Evolutionary conservation across 2,888 invertebrate genomes (phyloP).

Genomic region (Galerucella calmariensis): DNA sequence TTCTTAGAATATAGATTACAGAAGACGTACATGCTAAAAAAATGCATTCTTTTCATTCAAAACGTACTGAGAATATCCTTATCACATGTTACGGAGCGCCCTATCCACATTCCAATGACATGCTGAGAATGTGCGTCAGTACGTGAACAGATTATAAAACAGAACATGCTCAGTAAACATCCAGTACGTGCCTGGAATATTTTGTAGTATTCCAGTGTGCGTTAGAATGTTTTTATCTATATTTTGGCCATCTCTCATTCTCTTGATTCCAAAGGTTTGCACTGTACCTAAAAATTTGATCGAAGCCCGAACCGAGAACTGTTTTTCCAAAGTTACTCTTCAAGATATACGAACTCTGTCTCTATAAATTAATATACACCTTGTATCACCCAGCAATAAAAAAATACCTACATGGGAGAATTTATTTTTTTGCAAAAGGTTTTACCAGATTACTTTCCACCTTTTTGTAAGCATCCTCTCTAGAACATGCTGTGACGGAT

Average conservation of each 20-base stretch:
- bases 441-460: neutral
- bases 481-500: no score
- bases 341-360: neutral
- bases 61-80: no score
- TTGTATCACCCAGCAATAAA: neutral
- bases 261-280: no score
- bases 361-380: neutral
- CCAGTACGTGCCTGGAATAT: neutral
- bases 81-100: neutral
- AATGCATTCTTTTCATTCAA: no score
- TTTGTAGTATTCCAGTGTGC: neutral
- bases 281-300: neutral
- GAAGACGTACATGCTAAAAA: no score
- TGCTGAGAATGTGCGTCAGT: neutral
- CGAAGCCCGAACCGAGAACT: neutral
- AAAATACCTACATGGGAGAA: neutral
- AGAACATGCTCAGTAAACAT: neutral
- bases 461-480: neutral
- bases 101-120: neutral
- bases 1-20: neutral
- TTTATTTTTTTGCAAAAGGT: neutral
- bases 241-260: neutral
- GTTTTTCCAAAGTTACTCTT: neutral
- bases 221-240: neutral
- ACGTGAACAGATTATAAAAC: neutral